phyloP scores from a whole-genome alignment of 35 echinoderm and acorn worm species.

The Eucidaris tribuloides region DNA sequence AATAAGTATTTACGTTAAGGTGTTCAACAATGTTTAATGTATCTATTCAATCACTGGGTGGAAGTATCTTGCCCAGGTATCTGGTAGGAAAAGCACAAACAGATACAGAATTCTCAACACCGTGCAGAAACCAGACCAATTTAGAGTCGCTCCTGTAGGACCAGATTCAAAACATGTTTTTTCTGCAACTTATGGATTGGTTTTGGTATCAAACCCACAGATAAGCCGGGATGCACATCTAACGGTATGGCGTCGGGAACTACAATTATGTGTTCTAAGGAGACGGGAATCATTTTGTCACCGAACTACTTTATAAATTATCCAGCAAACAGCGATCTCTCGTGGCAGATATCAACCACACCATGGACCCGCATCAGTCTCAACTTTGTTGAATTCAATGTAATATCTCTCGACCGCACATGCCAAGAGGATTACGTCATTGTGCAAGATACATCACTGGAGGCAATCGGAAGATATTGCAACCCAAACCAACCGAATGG shows the following conservation, averaged over 20 bases:
- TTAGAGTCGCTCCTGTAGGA: no score
- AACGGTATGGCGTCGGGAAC: background rate
- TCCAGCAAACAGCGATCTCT: background rate
- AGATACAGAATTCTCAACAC: no score
- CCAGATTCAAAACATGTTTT: no score
- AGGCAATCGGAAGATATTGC: background rate
- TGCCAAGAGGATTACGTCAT: background rate
- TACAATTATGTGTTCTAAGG: background rate
- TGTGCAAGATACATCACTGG: background rate
- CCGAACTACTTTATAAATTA: background rate
- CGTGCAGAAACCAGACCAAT: no score
- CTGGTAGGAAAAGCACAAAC: no score
- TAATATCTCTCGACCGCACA: background rate
- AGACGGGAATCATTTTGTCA: background rate
- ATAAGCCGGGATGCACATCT: background rate
- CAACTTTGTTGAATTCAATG: background rate
- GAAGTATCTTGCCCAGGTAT: no score
- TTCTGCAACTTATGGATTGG: no score
- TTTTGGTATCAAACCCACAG: no score
- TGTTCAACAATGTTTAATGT: no score
- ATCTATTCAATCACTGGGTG: no score
- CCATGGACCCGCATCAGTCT: background rate
- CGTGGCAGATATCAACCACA: background rate
- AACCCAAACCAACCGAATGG: background rate
- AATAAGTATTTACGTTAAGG: no score